Conservation (phyloP, 2,888 invertebrate genomes). For the Entomobrya proxima region DNA sequence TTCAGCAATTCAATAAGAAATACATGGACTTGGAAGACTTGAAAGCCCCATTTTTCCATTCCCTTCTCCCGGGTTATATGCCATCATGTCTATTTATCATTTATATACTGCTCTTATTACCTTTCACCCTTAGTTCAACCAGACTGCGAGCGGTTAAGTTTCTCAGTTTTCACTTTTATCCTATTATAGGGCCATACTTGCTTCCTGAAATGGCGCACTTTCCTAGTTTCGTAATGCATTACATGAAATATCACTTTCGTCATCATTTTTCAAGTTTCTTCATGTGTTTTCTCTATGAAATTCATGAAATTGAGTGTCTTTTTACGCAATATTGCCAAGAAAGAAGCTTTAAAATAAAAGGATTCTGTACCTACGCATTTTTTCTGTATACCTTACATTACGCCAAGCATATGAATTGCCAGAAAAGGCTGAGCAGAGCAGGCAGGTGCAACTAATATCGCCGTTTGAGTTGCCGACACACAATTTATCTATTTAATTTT, state of each 20-base stretch:
- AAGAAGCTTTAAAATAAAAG: too few species aligned
- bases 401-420: too few species aligned
- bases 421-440: too few species aligned
- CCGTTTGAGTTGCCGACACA: too few species aligned
- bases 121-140: neutral
- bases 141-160: too few species aligned
- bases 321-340: too few species aligned
- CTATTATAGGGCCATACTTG: neutral
- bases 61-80: too few species aligned
- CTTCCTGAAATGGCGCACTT: neutral
- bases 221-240: neutral
- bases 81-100: neutral
- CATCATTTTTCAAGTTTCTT: neutral
- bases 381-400: too few species aligned
- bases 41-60: too few species aligned
- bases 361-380: too few species aligned
- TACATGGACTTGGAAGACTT: neutral
- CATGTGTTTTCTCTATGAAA: neutral
- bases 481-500: too few species aligned
- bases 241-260: neutral
- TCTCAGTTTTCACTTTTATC: neutral
- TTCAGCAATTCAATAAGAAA: neutral
- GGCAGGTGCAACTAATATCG: too few species aligned
- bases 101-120: neutral
- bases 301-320: neutral